Base-by-base conservation (phyloP, 2,888 invertebrate species). In the Dolomedes plantarius region DNA sequence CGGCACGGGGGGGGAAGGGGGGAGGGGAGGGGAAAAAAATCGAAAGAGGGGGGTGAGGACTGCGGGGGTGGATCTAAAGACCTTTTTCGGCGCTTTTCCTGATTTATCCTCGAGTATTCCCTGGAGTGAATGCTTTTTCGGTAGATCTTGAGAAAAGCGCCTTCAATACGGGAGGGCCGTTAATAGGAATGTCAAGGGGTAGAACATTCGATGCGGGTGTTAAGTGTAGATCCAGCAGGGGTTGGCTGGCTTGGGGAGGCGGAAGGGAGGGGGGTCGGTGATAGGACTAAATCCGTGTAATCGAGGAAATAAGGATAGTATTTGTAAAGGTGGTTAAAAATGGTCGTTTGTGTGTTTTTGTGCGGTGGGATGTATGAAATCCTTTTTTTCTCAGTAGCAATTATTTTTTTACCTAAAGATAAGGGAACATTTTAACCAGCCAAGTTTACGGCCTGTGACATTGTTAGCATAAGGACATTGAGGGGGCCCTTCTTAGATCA, bases 51-150 rank as follows among this genome's bases (percentile, higher is more conserved):
- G 82, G 56, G 29, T 31, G 69, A 29, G 50, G 62, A 19, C 16
- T 32, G 36, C 19, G 27, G 56, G 39, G 19, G 65, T 13, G 39
- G 73, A 32, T 73, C 80, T 83, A 83, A 83, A 83, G 82, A 83
- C 82, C 82, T 74, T 83, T 85, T 82, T 75, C 75, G 69, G 75
- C 82, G 75, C 72, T 81, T 82, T n/a, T 83, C 77, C 82, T 85
- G 83, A 77, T 85, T 85, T 85, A 85, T 72, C 83, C 83, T 39
- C 28, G 29, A 77, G 72, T 77, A 85, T 85, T 85, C 77, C 83
- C 83, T 27, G 83, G 83, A 77, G 83, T 73, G 73, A 73, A 77
- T 65, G 83, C 77, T 77, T 85, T 83, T 74, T 77, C 83, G 39
- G 56, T 39, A 77, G 83, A 67, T 85, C 72, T 83, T 39, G 32